These are phyloP conservation scores for Crocallis elinguaria DNA, from an alignment of 2,888 invertebrate genomes.

Conservation along the genomic window DNA sequence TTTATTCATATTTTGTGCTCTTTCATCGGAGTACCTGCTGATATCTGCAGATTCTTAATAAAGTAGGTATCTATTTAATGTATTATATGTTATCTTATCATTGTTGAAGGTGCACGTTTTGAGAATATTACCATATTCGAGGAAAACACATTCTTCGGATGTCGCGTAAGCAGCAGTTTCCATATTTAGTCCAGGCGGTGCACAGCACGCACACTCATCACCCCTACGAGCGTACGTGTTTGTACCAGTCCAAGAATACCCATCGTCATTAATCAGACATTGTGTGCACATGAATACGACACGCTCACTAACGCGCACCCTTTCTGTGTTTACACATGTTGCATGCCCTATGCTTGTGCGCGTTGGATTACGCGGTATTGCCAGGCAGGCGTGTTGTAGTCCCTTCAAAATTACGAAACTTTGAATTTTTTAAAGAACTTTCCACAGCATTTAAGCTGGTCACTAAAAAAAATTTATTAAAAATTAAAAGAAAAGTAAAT, in stretches of 20 bases:
- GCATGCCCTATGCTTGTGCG: conserved; percentile 25
- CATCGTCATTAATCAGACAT: conserved; percentile 55
- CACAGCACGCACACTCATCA: conserved; percentile 41
- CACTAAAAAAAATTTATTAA: no score
- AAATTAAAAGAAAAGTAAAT: no score
- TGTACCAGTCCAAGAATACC: conserved; percentile 45
- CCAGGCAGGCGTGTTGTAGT: conserved; percentile 8
- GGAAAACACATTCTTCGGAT: conserved; percentile 49
- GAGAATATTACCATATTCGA: conserved; percentile 31
- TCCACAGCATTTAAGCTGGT: not conserved
- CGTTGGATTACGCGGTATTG: conserved; percentile 40
- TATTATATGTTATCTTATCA: not conserved
- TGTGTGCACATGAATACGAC: conserved; percentile 34
- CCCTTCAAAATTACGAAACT: not conserved
- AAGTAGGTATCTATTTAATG: not conserved
- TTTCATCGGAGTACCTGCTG: no score
- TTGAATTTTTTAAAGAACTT: not conserved
- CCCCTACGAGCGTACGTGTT: conserved; percentile 19
- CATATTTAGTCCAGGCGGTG: conserved; percentile 61
- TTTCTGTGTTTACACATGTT: conserved; percentile 47
- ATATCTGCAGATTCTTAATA: no score
- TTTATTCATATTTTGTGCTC: no score
- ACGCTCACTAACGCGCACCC: conserved; percentile 52
- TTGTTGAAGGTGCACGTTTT: conserved; percentile 10
- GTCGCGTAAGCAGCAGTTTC: conserved; percentile 64